phyloP scores from a whole-genome alignment of 2,113 vertebrate genomes.

The Barnardius zonarius region DNA sequence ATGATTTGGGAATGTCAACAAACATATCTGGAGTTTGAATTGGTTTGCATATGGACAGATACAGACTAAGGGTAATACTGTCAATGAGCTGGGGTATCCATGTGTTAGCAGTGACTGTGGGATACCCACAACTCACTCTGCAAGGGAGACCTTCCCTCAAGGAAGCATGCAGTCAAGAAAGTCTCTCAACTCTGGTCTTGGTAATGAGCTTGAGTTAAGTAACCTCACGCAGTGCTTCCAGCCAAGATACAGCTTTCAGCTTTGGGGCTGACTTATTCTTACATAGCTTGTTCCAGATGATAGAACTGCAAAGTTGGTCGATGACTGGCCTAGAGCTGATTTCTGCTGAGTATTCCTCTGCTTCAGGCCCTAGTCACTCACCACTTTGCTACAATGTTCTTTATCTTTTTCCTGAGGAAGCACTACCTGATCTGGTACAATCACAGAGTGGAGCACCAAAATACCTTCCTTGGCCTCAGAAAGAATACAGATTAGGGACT shows the following conservation, averaged over 20 bases:
- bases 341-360: background rate
- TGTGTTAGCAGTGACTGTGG: background rate
- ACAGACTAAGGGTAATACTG: background rate
- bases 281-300: background rate
- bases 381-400: background rate
- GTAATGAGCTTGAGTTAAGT: background rate
- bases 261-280: background rate
- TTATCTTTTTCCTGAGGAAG: background rate
- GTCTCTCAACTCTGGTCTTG: background rate
- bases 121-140: background rate
- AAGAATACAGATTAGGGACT: background rate
- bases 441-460: background rate
- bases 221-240: background rate
- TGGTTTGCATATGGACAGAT: background rate
- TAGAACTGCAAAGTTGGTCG: background rate
- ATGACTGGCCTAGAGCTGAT: background rate
- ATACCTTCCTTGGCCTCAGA: background rate
- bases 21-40: background rate
- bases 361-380: background rate
- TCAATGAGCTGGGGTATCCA: fast-evolving
- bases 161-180: background rate
- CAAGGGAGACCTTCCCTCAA: background rate
- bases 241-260: background rate
- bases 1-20: background rate
- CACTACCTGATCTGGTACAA: background rate